These are phyloP conservation scores for Porites australiensis DNA, from an alignment of 64 coral and sea anemone species.

Conservation along the genomic window DNA sequence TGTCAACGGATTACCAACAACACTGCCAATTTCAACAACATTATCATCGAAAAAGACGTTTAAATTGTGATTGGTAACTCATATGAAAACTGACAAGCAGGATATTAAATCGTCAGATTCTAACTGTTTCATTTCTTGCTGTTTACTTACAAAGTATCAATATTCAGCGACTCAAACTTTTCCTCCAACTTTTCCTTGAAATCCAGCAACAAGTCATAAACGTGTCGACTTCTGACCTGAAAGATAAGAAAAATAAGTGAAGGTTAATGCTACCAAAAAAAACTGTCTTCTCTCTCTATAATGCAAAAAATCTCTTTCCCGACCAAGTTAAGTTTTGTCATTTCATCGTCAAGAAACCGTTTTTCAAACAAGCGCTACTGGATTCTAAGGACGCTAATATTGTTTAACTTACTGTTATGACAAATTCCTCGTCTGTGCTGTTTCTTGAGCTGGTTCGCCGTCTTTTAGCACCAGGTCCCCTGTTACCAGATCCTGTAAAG, in stretches of 20 bases:
- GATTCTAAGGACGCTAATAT: too few relatives aligned
- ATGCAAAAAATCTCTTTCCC: too few relatives aligned
- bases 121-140: too few relatives aligned
- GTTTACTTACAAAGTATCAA: conserved; percentile 14
- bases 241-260: not conserved
- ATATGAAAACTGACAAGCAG: too few relatives aligned
- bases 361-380: not conserved
- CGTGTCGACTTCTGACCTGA: conserved; percentile 67
- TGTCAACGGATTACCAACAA: too few relatives aligned
- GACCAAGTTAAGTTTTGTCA: too few relatives aligned
- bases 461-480: conserved; percentile 41
- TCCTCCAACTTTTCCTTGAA: conserved; percentile 74
- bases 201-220: conserved; percentile 68
- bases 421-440: conserved; percentile 34
- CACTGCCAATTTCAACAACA: too few relatives aligned
- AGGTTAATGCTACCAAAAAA: not conserved
- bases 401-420: conserved; percentile 2
- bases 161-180: conserved; percentile 51
- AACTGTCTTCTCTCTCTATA: too few relatives aligned
- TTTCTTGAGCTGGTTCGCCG: conserved; percentile 46
- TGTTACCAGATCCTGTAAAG: conserved; percentile 38
- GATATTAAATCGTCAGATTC: too few relatives aligned
- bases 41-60: too few relatives aligned
- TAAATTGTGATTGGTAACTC: too few relatives aligned
- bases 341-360: too few relatives aligned